These are phyloP conservation scores for Rhea pennata DNA, from an alignment of 2,113 vertebrate species.

Conservation along the genomic window DNA sequence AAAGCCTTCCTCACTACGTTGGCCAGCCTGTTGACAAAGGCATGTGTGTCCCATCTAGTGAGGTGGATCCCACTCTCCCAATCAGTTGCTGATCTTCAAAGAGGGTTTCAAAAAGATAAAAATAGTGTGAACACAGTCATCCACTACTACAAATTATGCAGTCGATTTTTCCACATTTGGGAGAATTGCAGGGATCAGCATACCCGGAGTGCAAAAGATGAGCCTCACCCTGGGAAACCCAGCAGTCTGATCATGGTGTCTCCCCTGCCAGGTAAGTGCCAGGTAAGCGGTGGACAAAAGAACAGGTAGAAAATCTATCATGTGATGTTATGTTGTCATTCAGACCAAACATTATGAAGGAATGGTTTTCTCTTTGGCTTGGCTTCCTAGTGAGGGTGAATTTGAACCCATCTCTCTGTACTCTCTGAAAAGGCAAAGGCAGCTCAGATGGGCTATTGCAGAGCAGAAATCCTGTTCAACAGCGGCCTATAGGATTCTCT, in stretches of 20 bases:
- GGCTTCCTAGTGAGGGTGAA: neutral
- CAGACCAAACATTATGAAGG: neutral
- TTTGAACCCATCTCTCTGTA: neutral
- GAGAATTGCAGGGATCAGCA: conserved; percentile 12
- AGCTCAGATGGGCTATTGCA: neutral
- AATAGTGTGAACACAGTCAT: neutral
- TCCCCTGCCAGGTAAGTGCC: conserved; percentile 15
- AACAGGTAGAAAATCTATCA: neutral
- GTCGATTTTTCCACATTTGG: conserved; percentile 14
- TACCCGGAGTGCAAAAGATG: neutral
- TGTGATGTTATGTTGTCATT: neutral
- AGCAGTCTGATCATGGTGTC: neutral
- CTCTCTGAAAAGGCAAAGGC: neutral
- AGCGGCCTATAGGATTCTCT: neutral
- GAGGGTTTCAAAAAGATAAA: no score
- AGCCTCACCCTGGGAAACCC: conserved; percentile 25
- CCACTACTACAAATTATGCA: conserved; percentile 34
- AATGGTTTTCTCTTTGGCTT: neutral
- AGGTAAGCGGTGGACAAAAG: no score
- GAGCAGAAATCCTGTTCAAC: neutral
- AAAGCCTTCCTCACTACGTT: no score
- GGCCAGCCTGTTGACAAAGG: no score
- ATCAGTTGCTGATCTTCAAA: no score
- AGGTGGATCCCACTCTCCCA: no score
- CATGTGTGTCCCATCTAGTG: no score